Evolutionary conservation across 2,113 vertebrate genomes (phyloP).

Genomic region (Eulemur rufifrons): DNA sequence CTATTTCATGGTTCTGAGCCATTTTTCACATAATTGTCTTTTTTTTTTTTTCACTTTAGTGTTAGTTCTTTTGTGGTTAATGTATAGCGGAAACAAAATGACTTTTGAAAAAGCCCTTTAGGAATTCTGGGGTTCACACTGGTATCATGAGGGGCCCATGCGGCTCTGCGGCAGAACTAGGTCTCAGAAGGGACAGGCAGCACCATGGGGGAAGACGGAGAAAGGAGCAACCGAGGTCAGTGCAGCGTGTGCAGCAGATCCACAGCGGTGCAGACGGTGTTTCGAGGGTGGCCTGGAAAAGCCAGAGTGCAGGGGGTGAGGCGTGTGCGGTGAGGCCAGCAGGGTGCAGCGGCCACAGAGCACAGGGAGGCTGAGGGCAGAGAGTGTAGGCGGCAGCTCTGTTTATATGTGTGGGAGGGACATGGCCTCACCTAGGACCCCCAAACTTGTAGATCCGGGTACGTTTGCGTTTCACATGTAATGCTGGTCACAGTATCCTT

Average conservation of each 20-base stretch:
- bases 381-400: rapidly evolving
- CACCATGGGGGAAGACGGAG: neutral
- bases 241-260: neutral
- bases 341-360: neutral
- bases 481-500: neutral
- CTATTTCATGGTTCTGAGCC: conserved; percentile 62
- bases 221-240: neutral
- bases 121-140: neutral
- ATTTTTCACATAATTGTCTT: conserved; percentile 51
- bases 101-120: conserved; percentile 40
- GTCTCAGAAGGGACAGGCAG: neutral
- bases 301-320: neutral
- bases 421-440: neutral
- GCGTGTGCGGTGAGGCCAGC: neutral
- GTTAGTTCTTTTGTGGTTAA: conserved; percentile 64
- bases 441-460: too few species aligned
- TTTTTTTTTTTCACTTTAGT: conserved; percentile 49
- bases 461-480: neutral
- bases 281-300: neutral
- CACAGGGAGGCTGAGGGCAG: neutral
- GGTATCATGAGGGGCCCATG: neutral
- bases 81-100: conserved; percentile 52
- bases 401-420: neutral
- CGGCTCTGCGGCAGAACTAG: neutral
- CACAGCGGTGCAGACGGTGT: neutral